Evolutionary conservation across 2,797 vertebrate genomes (phyloP), one percentile per base, ranked within the genome.

Genomic region (Cyclopterus lumpus): DNA sequence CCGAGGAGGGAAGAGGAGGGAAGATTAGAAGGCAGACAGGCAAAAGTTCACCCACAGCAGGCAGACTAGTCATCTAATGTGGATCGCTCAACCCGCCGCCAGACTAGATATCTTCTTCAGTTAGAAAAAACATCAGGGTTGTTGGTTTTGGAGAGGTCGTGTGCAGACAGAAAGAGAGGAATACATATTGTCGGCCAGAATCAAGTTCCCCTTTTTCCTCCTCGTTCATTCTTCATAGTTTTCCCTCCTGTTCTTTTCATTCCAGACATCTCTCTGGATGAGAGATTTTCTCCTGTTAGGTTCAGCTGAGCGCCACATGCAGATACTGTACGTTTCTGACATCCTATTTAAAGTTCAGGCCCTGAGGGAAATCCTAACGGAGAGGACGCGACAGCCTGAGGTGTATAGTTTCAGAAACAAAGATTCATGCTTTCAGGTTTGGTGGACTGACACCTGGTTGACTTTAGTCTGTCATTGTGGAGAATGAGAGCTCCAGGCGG

Each of bases 121-220:
- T 67, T 54, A 79, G 63, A 78, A 61, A 71, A 73, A 77, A 75
- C 60, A 83, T n/a, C 16, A 54, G 53, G 54, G 11, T 46, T 88
- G 89, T 93, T 90, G 90, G 80, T 82, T 85, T 93, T 91, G 90
- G 91, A 82, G 73, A 80, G 69, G 77, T 84, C 26, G 24, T 48
- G 46, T 68, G 63, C 84, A 86, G 83, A 59, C 81, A 80, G 79
- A 68, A n/a, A 77, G 68, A 72, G 65, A 78, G 60, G 42, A 73
- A 79, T 61, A 83, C 46, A 48, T 76, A 53, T 49, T 32, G 48
- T 81, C 77, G 67, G 77, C 80, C 80, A 83, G 73, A 84, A 67
- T 75, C 61, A 32, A 65, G n/a, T 32, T 62, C 46, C 44, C 12
- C 18, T 26, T 60, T 71, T 54, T 38, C 67, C 28, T 46, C 60